Conservation (phyloP, 2,113 vertebrate genomes). For the Corythornis madagascariensis region DNA sequence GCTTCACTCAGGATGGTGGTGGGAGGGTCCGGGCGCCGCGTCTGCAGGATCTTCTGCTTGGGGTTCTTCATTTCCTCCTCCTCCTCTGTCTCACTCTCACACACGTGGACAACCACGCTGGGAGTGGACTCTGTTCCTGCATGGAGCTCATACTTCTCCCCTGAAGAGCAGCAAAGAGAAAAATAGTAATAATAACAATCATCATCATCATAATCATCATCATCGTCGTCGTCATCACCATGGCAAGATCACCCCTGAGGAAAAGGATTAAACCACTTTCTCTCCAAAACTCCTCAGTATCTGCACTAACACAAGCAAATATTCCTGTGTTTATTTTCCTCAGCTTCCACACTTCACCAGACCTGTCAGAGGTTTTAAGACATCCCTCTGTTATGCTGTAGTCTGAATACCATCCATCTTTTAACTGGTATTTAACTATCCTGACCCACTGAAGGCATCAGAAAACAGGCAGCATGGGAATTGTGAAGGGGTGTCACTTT, state of each 20-base stretch:
- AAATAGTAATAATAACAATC: too few species aligned
- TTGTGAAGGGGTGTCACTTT: neutral
- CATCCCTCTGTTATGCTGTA: neutral
- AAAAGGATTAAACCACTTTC: neutral
- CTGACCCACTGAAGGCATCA: neutral
- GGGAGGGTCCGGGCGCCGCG: conserved; percentile 86
- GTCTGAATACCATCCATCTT: neutral
- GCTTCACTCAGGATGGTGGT: conserved; percentile 77
- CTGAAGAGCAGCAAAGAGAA: conserved; percentile 62
- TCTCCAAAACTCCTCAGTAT: neutral
- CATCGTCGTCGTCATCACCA: too few species aligned
- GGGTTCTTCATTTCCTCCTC: conserved; percentile 80
- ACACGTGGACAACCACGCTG: conserved; percentile 96
- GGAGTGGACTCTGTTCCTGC: conserved; percentile 96
- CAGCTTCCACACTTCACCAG: neutral
- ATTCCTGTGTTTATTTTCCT: neutral
- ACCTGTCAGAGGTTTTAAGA: neutral
- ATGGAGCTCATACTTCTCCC: conserved; percentile 96
- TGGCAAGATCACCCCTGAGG: neutral
- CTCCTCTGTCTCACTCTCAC: conserved; percentile 94
- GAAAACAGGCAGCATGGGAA: neutral
- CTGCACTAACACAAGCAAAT: neutral
- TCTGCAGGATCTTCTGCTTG: conserved; percentile 93
- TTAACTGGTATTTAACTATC: neutral
- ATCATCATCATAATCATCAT: too few species aligned